Conservation (phyloP, 2,888 invertebrate species). For the Pasiphila rectangulata region DNA sequence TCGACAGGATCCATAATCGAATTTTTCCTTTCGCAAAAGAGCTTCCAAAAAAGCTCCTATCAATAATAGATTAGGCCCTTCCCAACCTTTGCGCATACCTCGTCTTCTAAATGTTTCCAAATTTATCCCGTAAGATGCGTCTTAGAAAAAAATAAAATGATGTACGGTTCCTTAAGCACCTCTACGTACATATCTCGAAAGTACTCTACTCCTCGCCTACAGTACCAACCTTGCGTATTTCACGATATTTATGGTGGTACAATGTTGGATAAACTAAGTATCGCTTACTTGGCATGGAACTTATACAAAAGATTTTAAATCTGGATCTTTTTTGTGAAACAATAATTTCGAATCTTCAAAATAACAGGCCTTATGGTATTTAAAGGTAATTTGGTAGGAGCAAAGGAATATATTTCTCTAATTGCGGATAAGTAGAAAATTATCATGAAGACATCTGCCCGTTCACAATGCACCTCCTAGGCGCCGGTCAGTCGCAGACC, state of each 20-base stretch:
- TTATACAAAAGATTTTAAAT: no score
- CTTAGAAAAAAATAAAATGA: slow-evolving; percentile 40
- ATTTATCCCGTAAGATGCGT: slow-evolving; percentile 47
- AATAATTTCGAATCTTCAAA: no score
- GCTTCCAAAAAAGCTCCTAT: slow-evolving; percentile 47
- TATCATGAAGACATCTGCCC: slow-evolving; percentile 51
- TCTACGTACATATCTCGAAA: not conserved
- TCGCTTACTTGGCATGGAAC: no score
- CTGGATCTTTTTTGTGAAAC: no score
- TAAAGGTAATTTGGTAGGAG: no score
- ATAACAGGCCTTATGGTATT: no score
- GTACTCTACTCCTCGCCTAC: not conserved
- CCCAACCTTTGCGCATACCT: slow-evolving; percentile 47
- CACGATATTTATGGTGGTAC: not conserved
- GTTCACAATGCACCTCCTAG: slow-evolving; percentile 42
- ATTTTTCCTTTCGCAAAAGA: slow-evolving; percentile 39
- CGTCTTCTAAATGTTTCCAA: slow-evolving; percentile 49
- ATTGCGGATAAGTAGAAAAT: slow-evolving; percentile 25
- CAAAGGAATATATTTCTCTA: not conserved
- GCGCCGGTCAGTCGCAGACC: slow-evolving; percentile 26
- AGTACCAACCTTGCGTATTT: not conserved
- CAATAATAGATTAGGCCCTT: slow-evolving; percentile 59
- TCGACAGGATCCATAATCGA: slow-evolving; percentile 41
- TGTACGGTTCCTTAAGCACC: slow-evolving; percentile 1
- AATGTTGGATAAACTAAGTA: no score